A percentile compares a stretch with the other conserved stretches of the same genome.
Conservation (phyloP, 2,113 vertebrate genomes). For the Podarcis cretensis region DNA sequence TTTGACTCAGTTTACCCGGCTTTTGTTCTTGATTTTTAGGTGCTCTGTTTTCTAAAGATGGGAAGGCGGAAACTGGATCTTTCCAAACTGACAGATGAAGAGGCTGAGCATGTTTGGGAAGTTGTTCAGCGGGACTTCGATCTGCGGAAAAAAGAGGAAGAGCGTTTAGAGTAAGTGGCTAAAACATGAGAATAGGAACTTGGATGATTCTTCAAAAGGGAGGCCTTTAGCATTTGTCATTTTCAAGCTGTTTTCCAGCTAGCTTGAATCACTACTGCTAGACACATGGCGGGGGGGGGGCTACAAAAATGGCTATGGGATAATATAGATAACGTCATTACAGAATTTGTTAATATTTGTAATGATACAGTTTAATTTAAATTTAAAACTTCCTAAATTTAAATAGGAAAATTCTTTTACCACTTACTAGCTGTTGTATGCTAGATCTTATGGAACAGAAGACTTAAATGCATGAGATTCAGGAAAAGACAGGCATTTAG, state of each 20-base stretch:
- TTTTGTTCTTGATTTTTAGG: background rate
- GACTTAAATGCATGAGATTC: background rate
- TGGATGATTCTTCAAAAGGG: background rate
- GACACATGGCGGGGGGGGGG: background rate
- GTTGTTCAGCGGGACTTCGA: slow-evolving; percentile 92
- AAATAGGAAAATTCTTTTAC: background rate
- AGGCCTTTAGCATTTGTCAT: background rate
- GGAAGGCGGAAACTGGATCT: slow-evolving; percentile 90
- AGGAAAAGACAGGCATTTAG: background rate
- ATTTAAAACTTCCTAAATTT: background rate
- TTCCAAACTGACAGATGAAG: slow-evolving; percentile 90
- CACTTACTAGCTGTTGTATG: background rate
- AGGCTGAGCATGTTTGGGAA: slow-evolving; percentile 92
- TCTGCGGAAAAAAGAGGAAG: slow-evolving; percentile 90
- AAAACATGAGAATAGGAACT: background rate
- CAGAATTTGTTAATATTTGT: background rate
- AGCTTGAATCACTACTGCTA: background rate
- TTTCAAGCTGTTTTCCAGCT: background rate
- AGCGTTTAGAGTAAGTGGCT: slow-evolving; percentile 84
- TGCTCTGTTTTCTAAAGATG: slow-evolving; percentile 68
- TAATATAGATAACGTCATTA: background rate
- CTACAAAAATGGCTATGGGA: background rate
- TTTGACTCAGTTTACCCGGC: background rate
- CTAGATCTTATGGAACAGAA: background rate
- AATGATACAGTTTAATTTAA: background rate